Evolutionary conservation across 2,888 invertebrate genomes (phyloP).

Genomic region (Rhingia campestris): DNA sequence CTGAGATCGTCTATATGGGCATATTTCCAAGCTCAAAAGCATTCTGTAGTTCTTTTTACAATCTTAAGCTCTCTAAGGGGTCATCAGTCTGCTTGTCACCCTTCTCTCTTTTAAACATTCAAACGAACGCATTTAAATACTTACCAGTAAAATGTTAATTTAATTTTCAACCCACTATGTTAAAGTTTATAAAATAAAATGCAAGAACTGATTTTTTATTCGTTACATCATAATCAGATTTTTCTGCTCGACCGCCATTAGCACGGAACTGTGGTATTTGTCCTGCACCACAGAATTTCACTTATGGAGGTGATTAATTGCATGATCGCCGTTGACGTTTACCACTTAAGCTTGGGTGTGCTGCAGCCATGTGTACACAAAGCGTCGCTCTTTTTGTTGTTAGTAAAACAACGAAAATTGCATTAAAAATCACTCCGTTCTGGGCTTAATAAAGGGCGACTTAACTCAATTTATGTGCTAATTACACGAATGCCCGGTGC

Average conservation of each 20-base stretch:
- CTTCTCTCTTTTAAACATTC: no score
- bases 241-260: conserved; percentile 37
- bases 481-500: conserved; percentile 46
- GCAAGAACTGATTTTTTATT: neutral
- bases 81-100: no score
- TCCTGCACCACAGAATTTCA: neutral
- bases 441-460: conserved; percentile 31
- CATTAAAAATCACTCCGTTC: conserved; percentile 1
- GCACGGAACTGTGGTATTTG: neutral
- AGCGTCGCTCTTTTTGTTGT: conserved; percentile 17
- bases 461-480: conserved; percentile 61
- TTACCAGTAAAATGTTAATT: conserved; percentile 25
- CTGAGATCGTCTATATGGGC: no score
- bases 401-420: conserved; percentile 24
- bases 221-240: conserved; percentile 22
- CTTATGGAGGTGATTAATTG: conserved; percentile 51
- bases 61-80: no score
- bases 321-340: conserved; percentile 37
- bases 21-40: no score
- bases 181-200: conserved; percentile 5
- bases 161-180: conserved; percentile 23
- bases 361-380: neutral
- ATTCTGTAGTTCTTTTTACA: no score
- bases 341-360: conserved; percentile 26
- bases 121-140: neutral